A percentile compares a stretch with the other conserved stretches of the same genome.
Conservation (phyloP, 1,140 invertebrate genomes). For the Hormaphis cornu region DNA sequence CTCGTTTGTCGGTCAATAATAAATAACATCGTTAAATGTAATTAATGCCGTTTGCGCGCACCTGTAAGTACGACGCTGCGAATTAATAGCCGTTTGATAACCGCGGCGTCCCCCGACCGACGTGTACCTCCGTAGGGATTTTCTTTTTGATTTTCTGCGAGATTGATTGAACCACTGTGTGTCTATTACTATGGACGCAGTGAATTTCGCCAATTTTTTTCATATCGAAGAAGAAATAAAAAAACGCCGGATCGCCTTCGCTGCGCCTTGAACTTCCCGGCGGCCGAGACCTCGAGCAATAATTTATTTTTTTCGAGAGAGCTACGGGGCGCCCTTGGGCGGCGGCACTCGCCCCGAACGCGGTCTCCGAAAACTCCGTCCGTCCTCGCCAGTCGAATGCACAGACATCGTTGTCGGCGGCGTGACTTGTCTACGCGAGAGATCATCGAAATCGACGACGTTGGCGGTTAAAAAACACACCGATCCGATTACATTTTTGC, state of each 20-base stretch:
- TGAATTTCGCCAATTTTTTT: too few relatives aligned
- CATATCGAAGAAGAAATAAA: neutral
- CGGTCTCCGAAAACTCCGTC: neutral
- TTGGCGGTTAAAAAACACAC: too few relatives aligned
- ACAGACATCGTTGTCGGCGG: too few relatives aligned
- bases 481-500: too few relatives aligned
- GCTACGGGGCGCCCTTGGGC: neutral
- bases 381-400: too few relatives aligned
- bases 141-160: too few relatives aligned
- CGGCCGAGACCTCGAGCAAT: slow-evolving; percentile 4
- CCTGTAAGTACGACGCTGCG: neutral
- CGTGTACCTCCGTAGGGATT: too few relatives aligned
- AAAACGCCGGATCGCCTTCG: neutral
- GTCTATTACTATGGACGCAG: too few relatives aligned
- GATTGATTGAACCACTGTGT: too few relatives aligned
- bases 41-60: neutral
- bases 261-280: neutral
- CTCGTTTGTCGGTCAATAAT: neutral
- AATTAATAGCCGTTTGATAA: slow-evolving; percentile 13
- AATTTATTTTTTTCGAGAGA: neutral
- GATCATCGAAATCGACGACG: too few relatives aligned
- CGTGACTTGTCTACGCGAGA: too few relatives aligned
- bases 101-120: neutral
- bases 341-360: neutral
- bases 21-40: neutral